phyloP scores from a whole-genome alignment of 2,113 vertebrate genomes.

The Microcebus tavaratra region DNA sequence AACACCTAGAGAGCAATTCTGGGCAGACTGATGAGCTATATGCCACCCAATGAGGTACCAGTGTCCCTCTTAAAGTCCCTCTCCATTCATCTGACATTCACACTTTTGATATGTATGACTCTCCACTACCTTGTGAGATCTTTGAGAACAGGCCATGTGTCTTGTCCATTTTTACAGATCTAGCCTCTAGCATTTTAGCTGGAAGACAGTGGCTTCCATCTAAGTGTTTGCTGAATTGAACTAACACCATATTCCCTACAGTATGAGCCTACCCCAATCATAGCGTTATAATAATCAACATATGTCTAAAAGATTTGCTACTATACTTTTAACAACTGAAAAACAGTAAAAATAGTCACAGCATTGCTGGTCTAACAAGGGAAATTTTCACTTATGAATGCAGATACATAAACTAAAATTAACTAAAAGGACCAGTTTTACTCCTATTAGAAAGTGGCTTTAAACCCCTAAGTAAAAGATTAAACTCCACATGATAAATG shows the following conservation, averaged over 20 bases:
- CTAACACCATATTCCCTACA: not conserved
- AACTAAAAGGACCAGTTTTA: not conserved
- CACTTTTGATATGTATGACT: not conserved
- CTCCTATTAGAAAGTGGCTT: not conserved
- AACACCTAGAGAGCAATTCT: not conserved
- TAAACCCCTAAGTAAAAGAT: conserved; percentile 7
- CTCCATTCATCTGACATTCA: not conserved
- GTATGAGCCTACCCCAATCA: not conserved
- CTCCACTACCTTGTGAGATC: not conserved
- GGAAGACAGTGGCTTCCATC: not conserved
- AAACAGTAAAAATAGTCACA: not conserved
- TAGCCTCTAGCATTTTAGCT: not conserved
- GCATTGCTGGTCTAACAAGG: not conserved
- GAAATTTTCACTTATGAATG: not conserved
- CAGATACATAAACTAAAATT: not conserved
- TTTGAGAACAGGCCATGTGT: not conserved
- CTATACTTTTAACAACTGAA: not conserved
- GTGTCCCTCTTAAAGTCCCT: not conserved
- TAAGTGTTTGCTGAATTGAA: not conserved
- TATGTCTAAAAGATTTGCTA: not conserved
- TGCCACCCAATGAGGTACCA: not conserved
- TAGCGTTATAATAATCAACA: not conserved
- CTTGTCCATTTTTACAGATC: not conserved
- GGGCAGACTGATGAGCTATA: not conserved
- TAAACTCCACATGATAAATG: not conserved